A percentile compares a stretch with the other conserved stretches of the same genome.
Evolutionary conservation across 1,140 invertebrate genomes (phyloP).

Genomic region (Xylocopa sonorina): DNA sequence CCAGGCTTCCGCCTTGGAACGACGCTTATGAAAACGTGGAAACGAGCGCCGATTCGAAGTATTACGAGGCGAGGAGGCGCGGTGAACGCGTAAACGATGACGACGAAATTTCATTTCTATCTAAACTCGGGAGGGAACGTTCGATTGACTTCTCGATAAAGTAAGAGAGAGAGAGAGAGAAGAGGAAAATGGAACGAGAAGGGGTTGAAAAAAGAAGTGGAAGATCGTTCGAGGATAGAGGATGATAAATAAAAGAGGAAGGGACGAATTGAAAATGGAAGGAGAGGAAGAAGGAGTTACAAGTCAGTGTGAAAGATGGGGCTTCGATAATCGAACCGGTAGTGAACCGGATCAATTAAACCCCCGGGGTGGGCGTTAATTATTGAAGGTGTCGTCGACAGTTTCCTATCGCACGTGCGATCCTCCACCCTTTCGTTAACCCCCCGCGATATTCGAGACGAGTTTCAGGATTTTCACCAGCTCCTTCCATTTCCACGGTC

Average conservation of each 20-base stretch:
- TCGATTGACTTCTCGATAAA: slow-evolving; percentile 16
- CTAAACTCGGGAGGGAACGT: neutral
- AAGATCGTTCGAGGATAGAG: neutral
- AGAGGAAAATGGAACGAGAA: neutral
- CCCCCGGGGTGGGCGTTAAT: slow-evolving; percentile 61
- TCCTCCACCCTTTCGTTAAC: no score
- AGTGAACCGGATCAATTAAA: slow-evolving; percentile 70
- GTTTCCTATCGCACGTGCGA: slow-evolving; percentile 62
- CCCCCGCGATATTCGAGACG: slow-evolving; percentile 59
- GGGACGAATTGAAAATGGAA: neutral
- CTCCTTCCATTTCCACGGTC: neutral
- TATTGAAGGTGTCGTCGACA: slow-evolving; percentile 67
- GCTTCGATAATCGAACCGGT: slow-evolving; percentile 70
- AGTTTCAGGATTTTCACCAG: slow-evolving; percentile 55
- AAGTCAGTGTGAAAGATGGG: slow-evolving; percentile 61
- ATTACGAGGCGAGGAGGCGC: neutral
- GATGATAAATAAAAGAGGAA: slow-evolving; percentile 24
- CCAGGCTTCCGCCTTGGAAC: neutral
- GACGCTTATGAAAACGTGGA: neutral
- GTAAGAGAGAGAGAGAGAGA: neutral
- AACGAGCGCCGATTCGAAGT: neutral
- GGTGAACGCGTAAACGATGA: no score
- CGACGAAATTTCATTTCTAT: slow-evolving; percentile 4
- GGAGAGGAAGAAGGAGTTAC: neutral
- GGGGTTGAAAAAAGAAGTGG: neutral